Evolutionary conservation across 2,797 vertebrate genomes (phyloP).

Genomic region (Characodon lateralis): DNA sequence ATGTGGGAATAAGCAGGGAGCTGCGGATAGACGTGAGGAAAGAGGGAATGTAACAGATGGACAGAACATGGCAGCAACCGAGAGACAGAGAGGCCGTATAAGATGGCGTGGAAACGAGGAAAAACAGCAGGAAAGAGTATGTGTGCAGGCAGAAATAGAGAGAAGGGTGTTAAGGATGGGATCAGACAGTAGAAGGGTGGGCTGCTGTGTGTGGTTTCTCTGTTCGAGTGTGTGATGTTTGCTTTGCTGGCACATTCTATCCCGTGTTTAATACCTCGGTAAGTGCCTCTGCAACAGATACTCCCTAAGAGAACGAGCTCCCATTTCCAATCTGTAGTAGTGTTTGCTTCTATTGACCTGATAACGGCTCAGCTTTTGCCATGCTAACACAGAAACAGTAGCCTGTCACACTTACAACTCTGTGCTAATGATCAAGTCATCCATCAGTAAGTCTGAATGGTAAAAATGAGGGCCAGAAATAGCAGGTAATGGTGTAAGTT

Average conservation of each 20-base stretch:
- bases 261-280: conserved; percentile 47
- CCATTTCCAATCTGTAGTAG: conserved; percentile 57
- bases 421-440: conserved; percentile 58
- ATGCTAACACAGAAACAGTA: conserved; percentile 13
- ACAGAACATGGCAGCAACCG: conserved; percentile 47
- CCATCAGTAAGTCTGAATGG: conserved; percentile 45
- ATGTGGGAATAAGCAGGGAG: conserved; percentile 67
- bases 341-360: conserved; percentile 68
- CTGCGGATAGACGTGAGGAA: conserved; percentile 63
- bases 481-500: conserved; percentile 39
- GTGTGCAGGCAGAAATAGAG: conserved; percentile 50
- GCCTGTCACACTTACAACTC: conserved; percentile 31
- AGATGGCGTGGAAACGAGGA: conserved; percentile 49
- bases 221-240: conserved; percentile 68
- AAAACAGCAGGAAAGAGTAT: conserved; percentile 34
- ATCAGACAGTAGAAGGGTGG: conserved; percentile 24
- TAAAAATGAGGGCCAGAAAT: conserved; percentile 38
- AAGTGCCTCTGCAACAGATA: conserved; percentile 44
- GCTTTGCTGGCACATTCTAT: conserved; percentile 65
- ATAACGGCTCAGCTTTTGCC: conserved; percentile 36
- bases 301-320: conserved; percentile 59
- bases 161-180: conserved; percentile 51
- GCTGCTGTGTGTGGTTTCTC: conserved; percentile 47
- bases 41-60: conserved; percentile 74
- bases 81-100: conserved; percentile 44